Evolutionary conservation across 92 coral and sea anemone species (phyloP), one percentile per base, ranked within the genome.

Genomic region (Metridium senile): DNA sequence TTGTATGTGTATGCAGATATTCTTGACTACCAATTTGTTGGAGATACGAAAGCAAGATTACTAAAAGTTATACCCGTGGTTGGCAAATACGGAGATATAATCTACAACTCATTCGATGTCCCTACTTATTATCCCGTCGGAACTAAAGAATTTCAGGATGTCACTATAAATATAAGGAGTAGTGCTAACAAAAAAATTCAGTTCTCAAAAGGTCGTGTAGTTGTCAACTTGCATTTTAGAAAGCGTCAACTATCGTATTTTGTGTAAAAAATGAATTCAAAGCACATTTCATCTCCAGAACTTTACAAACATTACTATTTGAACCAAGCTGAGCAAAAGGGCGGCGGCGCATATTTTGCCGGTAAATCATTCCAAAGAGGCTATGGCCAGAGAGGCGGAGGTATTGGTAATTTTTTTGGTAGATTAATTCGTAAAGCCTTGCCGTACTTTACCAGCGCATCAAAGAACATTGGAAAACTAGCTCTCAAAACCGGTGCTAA

Each of bases 41-140:
- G 86, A 1, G 66, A 81, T 52, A 75, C 86, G 1, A 65, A 72
- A 21, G 74, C 79, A 23, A 64, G 68, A 13, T 45, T 80, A 51
- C 73, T 85, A 0, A 78, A 84, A 27, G 76, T 80, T 26, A 58
- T 86, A 4, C 76, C 57, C 1, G 81, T 81, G 17, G 86, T 81
- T 47, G 86, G 75, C 1, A 35, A 29, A n/a, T 68, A 80, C 43
- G 90, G 83, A 26, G 59, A 70, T 33, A 62, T 33, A 0, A 56
- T 86, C 22, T 81, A 59, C 62, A 86, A 75, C 26, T 66, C 74
- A 32, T 86, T 64, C 32, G 45, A 71, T 34, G 28, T 58, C 57
- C 89, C 85, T 6, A 75, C 73, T 27, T 85, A 85, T 45, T 16
- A 71, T 17, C 80, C 89, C 11, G 81, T 80, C 0, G 72, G 57